Percentiles rank a stretch among this genome's conserved stretches.
These are phyloP conservation scores for Rhopilema esculentum DNA, from an alignment of 30 jellyfish, hydroid and myxozoan species.

Conservation along the genomic window DNA sequence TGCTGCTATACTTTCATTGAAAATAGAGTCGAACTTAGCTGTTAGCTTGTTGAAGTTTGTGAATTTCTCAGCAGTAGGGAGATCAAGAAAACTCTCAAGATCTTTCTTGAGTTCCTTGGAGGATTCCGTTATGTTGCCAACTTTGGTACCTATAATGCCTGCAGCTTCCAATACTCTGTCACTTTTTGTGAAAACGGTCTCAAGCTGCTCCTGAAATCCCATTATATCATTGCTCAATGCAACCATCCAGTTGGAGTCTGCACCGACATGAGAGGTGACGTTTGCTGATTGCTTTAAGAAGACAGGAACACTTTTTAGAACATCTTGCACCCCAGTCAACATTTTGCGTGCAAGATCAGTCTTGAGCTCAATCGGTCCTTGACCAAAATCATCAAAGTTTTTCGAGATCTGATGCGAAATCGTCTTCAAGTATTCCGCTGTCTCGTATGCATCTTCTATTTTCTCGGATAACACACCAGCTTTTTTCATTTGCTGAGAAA, in stretches of 20 bases:
- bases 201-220: conserved; percentile 32
- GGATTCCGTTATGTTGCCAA: conserved; percentile 47
- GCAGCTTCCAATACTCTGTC: conserved; percentile 71
- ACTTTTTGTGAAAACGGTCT: conserved; percentile 67
- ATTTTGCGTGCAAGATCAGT: conserved; percentile 71
- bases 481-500: conserved; percentile 65
- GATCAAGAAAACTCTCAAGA: conserved; percentile 49
- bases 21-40: conserved; percentile 37
- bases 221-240: conserved; percentile 48
- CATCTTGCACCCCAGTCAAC: conserved; percentile 66
- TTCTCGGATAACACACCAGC: conserved; percentile 60
- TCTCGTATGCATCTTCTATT: conserved; percentile 64
- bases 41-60: conserved; percentile 34
- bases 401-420: conserved; percentile 21
- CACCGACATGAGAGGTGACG: conserved; percentile 65
- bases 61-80: conserved; percentile 80
- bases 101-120: conserved; percentile 60
- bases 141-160: conserved; percentile 60
- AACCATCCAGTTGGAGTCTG: conserved; percentile 68
- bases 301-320: conserved; percentile 67
- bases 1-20: conserved; percentile 39
- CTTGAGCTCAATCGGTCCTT: conserved; percentile 89
- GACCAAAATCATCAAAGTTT: conserved; percentile 26
- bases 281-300: conserved; percentile 75
- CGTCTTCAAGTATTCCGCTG: conserved; percentile 54